These are phyloP conservation scores for Tringa solitaria DNA, from an alignment of 2,113 vertebrate genomes.

Conservation along the genomic window DNA sequence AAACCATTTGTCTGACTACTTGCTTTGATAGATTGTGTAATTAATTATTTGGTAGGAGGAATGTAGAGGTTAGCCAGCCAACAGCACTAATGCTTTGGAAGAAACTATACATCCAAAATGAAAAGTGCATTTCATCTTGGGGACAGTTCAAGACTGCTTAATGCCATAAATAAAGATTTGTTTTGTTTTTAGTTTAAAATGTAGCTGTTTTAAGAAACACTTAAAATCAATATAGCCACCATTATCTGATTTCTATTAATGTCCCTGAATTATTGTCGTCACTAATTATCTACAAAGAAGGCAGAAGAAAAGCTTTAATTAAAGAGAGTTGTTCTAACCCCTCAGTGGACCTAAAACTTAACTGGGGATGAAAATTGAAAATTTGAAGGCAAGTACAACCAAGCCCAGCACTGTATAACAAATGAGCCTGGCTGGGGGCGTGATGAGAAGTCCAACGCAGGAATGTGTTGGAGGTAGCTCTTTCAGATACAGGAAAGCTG, in stretches of 20 bases:
- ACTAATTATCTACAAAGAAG: neutral
- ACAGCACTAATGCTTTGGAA: constrained; percentile 16
- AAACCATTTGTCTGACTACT: neutral
- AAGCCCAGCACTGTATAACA: neutral
- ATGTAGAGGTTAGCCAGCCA: neutral
- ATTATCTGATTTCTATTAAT: neutral
- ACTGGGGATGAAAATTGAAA: neutral
- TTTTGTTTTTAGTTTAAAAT: neutral
- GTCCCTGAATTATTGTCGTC: neutral
- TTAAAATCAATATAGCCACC: neutral
- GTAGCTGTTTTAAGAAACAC: neutral
- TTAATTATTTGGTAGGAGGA: constrained; percentile 19
- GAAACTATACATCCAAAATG: neutral
- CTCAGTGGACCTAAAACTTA: neutral
- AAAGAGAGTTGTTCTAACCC: neutral
- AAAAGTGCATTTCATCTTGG: constrained; percentile 7
- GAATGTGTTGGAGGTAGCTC: neutral
- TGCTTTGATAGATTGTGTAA: neutral
- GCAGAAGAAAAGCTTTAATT: neutral
- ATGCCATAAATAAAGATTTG: neutral
- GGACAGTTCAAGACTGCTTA: neutral
- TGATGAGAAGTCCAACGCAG: neutral
- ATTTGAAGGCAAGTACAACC: neutral
- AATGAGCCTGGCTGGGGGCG: neutral
- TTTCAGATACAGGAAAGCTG: neutral